These are phyloP conservation scores for Euwallacea fornicatus DNA, from an alignment of 1,140 invertebrate genomes.

Conservation along the genomic window DNA sequence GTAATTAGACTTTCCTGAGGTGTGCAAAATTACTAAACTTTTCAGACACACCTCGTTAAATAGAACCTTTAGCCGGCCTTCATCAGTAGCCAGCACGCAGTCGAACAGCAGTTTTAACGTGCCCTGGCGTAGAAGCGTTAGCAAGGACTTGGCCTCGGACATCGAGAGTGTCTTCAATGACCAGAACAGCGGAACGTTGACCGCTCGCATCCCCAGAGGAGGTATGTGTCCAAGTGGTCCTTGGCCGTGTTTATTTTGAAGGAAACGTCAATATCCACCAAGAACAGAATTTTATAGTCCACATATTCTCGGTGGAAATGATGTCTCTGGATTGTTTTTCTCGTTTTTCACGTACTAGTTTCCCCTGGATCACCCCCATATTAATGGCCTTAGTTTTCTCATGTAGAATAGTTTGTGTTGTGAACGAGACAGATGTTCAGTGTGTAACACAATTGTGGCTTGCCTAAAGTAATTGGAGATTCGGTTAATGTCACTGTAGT, in stretches of 20 bases:
- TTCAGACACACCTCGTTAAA: constrained; percentile 48
- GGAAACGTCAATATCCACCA: too few relatives aligned
- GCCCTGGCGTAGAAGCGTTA: constrained; percentile 63
- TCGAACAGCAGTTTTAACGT: constrained; percentile 47
- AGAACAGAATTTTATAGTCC: too few relatives aligned
- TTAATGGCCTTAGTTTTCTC: constrained; percentile 31
- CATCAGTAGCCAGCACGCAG: constrained; percentile 27
- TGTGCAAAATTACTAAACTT: constrained; percentile 12
- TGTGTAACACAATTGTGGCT: constrained; percentile 24
- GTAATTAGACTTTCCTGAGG: too few relatives aligned
- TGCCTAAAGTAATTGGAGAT: constrained; percentile 7
- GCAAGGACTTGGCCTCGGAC: constrained; percentile 59
- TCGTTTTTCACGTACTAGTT: constrained; percentile 14
- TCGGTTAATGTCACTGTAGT: not conserved
- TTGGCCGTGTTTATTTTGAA: constrained; percentile 1
- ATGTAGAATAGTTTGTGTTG: constrained; percentile 37
- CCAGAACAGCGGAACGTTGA: constrained; percentile 33
- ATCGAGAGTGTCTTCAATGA: constrained; percentile 60
- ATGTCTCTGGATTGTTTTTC: not conserved
- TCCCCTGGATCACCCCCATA: constrained; percentile 13
- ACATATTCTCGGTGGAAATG: not conserved
- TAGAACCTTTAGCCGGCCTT: constrained; percentile 47
- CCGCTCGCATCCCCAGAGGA: constrained; percentile 62
- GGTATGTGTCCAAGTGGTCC: constrained; percentile 43
- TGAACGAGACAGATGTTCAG: constrained; percentile 22